Conservation (phyloP, 1,140 invertebrate genomes). For the Megathymus violae region DNA sequence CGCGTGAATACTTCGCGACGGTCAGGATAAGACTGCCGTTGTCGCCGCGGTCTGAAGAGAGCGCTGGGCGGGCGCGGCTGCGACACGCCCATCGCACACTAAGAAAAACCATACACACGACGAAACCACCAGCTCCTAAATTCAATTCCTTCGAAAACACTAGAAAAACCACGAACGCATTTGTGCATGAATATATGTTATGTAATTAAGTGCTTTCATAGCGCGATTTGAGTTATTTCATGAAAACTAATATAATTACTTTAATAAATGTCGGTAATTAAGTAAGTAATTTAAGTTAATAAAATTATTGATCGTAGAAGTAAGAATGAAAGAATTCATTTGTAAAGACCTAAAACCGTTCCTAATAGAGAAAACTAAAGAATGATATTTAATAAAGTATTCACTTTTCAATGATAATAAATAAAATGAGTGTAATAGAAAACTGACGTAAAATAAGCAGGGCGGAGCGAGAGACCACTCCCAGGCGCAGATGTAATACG, state of each 20-base stretch:
- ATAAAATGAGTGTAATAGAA: conserved; percentile 32
- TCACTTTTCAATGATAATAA: neutral
- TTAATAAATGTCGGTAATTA: neutral
- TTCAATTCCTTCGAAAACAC: conserved; percentile 3
- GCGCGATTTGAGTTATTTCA: neutral
- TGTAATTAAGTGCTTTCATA: neutral
- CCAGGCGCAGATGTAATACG: conserved; percentile 49
- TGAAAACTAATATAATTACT: neutral
- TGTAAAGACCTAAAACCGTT: neutral
- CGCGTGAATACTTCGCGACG: conserved; percentile 41
- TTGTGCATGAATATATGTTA: neutral
- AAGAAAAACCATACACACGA: conserved; percentile 45
- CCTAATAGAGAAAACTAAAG: neutral
- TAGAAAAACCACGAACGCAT: neutral
- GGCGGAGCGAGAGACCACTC: conserved; percentile 57
- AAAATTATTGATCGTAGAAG: too few species aligned
- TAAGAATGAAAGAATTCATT: neutral
- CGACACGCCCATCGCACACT: conserved; percentile 59
- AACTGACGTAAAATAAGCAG: conserved; percentile 39
- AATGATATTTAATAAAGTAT: neutral
- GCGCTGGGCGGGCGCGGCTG: conserved; percentile 57
- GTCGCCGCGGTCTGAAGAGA: conserved; percentile 36
- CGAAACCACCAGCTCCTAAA: conserved; percentile 6
- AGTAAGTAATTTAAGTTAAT: too few species aligned
- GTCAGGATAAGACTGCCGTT: conserved; percentile 48